Base-by-base conservation (phyloP, 2,888 invertebrate species). In the Amphipyra tragopoginis region DNA sequence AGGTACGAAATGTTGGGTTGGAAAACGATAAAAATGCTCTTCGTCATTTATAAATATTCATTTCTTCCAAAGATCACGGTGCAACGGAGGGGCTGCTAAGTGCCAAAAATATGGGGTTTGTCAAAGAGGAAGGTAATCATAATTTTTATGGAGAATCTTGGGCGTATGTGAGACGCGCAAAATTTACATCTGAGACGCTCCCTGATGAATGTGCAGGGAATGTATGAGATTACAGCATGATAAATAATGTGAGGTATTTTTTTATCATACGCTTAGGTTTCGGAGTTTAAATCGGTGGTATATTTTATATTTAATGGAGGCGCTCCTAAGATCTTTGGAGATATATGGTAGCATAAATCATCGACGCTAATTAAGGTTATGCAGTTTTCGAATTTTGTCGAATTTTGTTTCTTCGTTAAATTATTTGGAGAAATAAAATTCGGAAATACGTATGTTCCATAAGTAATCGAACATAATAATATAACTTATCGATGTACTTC, bases 31-130 rank as follows among this genome's bases (percentile, higher is more conserved):
- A 91, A 91, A 91, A 90, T 88, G 86, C 77, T 78, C 84, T 83
- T 77, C 13, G 69, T 58, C 79, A 78, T 84, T 82, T 88, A 93
- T 93, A 92, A 93, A 93, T 93, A 93, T 93, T 93, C 92, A 93
- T 91, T 86, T 80, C 73, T 84, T 82, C 59, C 43, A 45, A 73
- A 74, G 74, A 79, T 80, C 80, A 63, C 60, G 34, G 56, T 65
- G 72, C 65, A 71, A 36, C 52, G 44, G 33, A 72, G 81, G 83
- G 86, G 86, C 71, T 73, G 81, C 77, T 86, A 88, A 89, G 89
- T 90, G 88, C 82, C 85, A 86, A 86, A 90, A 84, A 88, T 90
- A 90, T 88, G 88, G 83, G 84, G 85, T 85, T 87, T 89, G 90
- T 90, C 91, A 89, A 84, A 87, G 86, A 82, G 83, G 79, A 85